Evolutionary conservation across 23 tunicate species (phyloP).

Genomic region (Oikopleura vanhoeffeni): DNA sequence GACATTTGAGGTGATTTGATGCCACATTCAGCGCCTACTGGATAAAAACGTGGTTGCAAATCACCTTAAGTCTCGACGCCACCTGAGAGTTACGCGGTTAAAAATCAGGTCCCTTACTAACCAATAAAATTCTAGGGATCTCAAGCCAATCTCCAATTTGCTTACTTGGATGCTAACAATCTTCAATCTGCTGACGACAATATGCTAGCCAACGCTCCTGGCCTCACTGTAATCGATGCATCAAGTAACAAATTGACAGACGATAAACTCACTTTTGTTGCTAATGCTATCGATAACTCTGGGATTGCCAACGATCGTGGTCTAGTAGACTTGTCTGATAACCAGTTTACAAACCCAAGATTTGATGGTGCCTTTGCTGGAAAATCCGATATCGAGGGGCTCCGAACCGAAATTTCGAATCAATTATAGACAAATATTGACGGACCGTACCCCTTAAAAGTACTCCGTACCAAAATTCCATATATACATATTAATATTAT

Average conservation of each 20-base stretch:
- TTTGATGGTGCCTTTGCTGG: neutral
- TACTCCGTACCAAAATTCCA: no score
- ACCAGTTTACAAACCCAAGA: neutral
- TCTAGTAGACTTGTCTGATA: neutral
- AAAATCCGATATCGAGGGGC: neutral
- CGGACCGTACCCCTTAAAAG: no score
- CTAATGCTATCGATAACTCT: neutral
- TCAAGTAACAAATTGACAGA: neutral
- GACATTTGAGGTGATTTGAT: no score
- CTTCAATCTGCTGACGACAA: neutral
- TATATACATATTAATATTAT: no score
- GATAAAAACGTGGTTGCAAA: no score
- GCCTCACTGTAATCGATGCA: neutral
- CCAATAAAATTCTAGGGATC: conserved; percentile 4
- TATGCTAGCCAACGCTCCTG: neutral
- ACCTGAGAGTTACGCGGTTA: no score
- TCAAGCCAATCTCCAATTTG: neutral
- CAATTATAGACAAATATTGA: no score
- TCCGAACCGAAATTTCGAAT: neutral
- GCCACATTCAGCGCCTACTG: no score
- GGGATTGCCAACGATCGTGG: neutral
- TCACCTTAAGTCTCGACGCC: no score
- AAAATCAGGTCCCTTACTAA: no score
- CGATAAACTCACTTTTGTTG: neutral
- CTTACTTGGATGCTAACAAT: neutral